Conservation (phyloP, 2,797 vertebrate genomes). For the Sciurus carolinensis region DNA sequence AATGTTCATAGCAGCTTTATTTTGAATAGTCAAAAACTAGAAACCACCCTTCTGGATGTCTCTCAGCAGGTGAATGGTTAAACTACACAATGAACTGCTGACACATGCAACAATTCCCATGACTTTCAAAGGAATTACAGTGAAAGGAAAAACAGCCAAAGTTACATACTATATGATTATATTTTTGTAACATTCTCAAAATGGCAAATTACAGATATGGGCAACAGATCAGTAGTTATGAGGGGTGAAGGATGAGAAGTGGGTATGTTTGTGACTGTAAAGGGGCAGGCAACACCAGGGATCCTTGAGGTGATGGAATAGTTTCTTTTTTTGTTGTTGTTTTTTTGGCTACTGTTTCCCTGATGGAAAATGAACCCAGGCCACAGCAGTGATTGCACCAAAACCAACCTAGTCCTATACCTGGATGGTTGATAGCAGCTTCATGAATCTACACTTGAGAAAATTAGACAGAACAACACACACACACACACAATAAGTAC, state of each 20-base stretch:
- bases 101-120: background rate
- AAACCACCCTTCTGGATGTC: background rate
- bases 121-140: background rate
- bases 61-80: background rate
- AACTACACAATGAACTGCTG: background rate
- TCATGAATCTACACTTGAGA: background rate
- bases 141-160: conserved; percentile 45
- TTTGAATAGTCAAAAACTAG: conserved; percentile 34
- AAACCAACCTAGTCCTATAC: background rate
- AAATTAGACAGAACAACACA: background rate
- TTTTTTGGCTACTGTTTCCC: background rate
- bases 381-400: background rate
- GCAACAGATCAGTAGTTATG: background rate
- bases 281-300: background rate
- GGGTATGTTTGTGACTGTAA: background rate
- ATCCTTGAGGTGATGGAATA: background rate
- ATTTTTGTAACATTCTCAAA: conserved; percentile 61
- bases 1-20: conserved; percentile 57
- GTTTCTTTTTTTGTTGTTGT: background rate
- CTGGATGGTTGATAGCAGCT: background rate
- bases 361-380: background rate
- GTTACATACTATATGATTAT: background rate
- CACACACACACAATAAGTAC: background rate
- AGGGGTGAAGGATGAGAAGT: background rate
- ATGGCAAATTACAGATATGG: conserved; percentile 37